A percentile compares a stretch with the other conserved stretches of the same genome.
These are phyloP conservation scores for Protonibea diacanthus DNA, from an alignment of 2,797 vertebrate genomes.

Conservation along the genomic window DNA sequence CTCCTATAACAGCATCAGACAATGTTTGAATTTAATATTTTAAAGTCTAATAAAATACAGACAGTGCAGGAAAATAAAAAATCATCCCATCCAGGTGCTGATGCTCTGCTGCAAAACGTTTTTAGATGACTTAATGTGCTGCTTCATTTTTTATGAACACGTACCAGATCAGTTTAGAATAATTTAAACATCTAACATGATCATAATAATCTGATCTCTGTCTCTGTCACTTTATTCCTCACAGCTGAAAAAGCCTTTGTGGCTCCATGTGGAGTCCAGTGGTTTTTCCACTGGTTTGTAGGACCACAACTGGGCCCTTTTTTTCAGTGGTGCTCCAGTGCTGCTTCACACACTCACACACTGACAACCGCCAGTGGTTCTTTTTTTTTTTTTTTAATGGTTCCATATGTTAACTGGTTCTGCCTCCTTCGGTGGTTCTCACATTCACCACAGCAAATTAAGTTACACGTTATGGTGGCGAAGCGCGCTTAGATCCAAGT, in stretches of 20 bases:
- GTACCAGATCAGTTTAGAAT: neutral
- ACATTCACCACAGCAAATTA: constrained; percentile 72
- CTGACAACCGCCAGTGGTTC: constrained; percentile 40
- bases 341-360: constrained; percentile 16
- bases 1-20: neutral
- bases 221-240: constrained; percentile 1
- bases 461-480: constrained; percentile 58
- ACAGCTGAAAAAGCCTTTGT: constrained; percentile 59
- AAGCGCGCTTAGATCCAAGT: constrained; percentile 46
- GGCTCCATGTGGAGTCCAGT: constrained; percentile 57
- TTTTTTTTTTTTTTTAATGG: constrained; percentile 61
- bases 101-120: neutral
- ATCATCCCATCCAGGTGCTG: neutral
- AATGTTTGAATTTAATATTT: neutral
- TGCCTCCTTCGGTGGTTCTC: constrained; percentile 70
- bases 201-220: neutral
- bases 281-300: constrained; percentile 55
- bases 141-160: no score
- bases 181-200: neutral
- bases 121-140: neutral
- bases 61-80: neutral
- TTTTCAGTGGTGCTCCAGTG: constrained; percentile 35
- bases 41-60: neutral
- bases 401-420: constrained; percentile 60
- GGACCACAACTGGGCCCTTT: constrained; percentile 69